Conservation (phyloP, 1,140 invertebrate species). For the Probaryconus sp. region DNA sequence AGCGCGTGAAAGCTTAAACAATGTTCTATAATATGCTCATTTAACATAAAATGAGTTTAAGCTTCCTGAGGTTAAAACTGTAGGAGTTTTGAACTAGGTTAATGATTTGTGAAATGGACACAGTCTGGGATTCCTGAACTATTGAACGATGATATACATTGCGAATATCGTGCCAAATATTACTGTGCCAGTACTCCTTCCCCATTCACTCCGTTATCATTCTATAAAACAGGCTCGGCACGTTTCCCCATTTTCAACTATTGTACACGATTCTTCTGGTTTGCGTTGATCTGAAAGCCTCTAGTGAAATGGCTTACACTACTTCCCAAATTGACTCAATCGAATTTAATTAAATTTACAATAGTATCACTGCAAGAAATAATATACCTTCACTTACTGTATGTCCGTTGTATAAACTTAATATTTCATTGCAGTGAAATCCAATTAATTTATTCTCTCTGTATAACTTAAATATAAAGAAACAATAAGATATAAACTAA, state of each 20-base stretch:
- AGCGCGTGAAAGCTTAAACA: too few species aligned
- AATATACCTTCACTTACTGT: too few species aligned
- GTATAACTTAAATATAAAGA: too few species aligned
- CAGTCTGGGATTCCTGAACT: conserved; percentile 9
- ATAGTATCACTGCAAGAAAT: too few species aligned
- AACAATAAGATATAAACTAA: too few species aligned
- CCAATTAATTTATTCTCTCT: too few species aligned
- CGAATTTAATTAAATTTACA: background rate
- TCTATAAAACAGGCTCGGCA: conserved; percentile 17
- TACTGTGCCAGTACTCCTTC: conserved; percentile 19
- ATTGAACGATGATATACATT: conserved; percentile 42
- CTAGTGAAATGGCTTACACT: conserved; percentile 6
- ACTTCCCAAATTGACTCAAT: background rate
- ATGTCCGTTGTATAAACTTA: too few species aligned
- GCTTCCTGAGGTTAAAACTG: conserved; percentile 6
- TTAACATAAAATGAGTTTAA: background rate
- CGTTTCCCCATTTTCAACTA: conserved; percentile 26
- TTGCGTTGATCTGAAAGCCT: conserved; percentile 3
- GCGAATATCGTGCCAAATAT: conserved; percentile 32
- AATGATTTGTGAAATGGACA: conserved; percentile 48
- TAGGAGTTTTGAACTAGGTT: conserved; percentile 30
- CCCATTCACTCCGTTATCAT: conserved; percentile 17
- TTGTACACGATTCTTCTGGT: conserved; percentile 18
- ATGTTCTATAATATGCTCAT: background rate
- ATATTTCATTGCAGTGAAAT: too few species aligned